Conservation (phyloP, 2,113 vertebrate genomes). For the Pipa parva region DNA sequence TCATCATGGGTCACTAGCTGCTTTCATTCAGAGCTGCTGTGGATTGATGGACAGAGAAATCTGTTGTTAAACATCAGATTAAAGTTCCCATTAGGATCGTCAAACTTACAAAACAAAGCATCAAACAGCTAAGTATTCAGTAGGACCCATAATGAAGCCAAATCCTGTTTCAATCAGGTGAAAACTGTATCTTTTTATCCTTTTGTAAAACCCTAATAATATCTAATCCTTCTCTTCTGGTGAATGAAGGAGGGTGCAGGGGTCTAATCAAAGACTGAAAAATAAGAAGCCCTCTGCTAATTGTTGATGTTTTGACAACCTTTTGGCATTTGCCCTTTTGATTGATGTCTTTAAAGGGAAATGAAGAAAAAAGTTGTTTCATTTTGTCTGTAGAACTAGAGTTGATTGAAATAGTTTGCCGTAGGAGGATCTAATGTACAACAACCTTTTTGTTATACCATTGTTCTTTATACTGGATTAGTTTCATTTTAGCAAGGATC, state of each 20-base stretch:
- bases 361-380: too few relatives aligned
- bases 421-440: too few relatives aligned
- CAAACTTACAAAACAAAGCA: constrained; percentile 9
- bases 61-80: constrained; percentile 33
- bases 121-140: constrained; percentile 6
- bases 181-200: constrained; percentile 18
- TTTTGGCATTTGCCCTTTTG: not conserved
- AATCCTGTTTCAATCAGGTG: constrained; percentile 26
- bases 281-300: not conserved
- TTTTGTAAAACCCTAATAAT: constrained; percentile 12
- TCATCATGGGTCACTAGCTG: constrained; percentile 10
- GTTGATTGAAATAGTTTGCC: too few relatives aligned
- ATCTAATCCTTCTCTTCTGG: constrained; percentile 20
- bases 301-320: not conserved
- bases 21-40: constrained; percentile 14
- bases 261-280: constrained; percentile 18
- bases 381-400: too few relatives aligned
- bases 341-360: not conserved
- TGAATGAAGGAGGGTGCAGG: not conserved
- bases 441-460: too few relatives aligned
- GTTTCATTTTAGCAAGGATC: too few relatives aligned
- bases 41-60: constrained; percentile 21
- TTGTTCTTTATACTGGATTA: too few relatives aligned
- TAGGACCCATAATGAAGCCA: constrained; percentile 23
- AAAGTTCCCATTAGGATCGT: constrained; percentile 25